Base-by-base conservation (phyloP, 2,797 vertebrate species). In the Lerista edwardsae region DNA sequence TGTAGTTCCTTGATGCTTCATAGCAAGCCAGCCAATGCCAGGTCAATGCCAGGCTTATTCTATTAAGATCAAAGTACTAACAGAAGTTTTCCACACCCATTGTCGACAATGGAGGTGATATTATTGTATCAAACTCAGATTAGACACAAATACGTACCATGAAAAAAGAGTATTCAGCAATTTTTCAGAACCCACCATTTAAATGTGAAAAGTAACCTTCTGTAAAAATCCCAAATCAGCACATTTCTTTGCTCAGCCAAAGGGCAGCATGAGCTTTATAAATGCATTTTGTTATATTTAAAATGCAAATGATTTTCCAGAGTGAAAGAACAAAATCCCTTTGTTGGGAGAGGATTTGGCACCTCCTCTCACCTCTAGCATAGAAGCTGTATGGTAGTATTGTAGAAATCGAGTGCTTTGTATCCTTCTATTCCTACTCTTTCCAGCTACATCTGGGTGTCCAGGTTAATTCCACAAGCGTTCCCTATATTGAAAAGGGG, bases 301-400 rank as follows among this genome's bases (percentile, higher is more conserved):
- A 82, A 86, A 86, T 86, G 84, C 84, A 82, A 86, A 86, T 86
- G 79, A 77, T 86, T 77, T 86, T 75, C 84, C 61, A 86, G 61
- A 80, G 61, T 75, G 62, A 65, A 85, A 80, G 84, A 86, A 86
- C 67, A 86, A 62, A 86, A 81, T 71, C 65, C 19, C n/a, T 86
- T 62, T 86, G 65, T 77, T 72, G 74, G 41, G 21, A 81, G 73
- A 75, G 57, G 65, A 71, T 71, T 81, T 71, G 47, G 39, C 41
- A 76, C 65, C 29, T 81, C 41, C 74, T 86, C 75, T 86, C 74
- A 77, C 73, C 74, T 82, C 84, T 62, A 69, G 79, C 67, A 82
- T 81, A 31, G 31, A 82, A 76, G n/a, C 36, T 3, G 29, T 59
- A 55, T 44, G 4, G 36, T 5, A 71, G 19, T 57, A 79, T 17